These are phyloP conservation scores for Achlya flavicornis DNA, from an alignment of 2,888 invertebrate species.

Conservation along the genomic window DNA sequence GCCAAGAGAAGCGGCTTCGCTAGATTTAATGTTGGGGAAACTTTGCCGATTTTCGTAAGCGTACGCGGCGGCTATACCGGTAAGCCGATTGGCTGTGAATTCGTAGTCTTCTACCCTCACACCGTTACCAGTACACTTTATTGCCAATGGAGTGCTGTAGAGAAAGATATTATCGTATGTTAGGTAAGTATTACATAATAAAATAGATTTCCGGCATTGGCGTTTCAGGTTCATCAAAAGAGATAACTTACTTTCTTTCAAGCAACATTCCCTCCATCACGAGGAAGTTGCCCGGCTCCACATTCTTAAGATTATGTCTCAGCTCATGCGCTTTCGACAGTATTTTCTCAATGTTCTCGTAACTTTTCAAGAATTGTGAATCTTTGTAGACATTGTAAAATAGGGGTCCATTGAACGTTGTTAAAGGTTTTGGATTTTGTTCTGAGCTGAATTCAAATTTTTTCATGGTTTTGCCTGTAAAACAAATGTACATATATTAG, in stretches of 20 bases:
- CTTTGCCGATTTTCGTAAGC: slow-evolving; percentile 50
- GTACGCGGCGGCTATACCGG: slow-evolving; percentile 54
- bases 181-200: too few species aligned
- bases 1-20: slow-evolving; percentile 50
- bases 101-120: slow-evolving; percentile 48
- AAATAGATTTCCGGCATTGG: too few species aligned
- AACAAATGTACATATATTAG: not conserved
- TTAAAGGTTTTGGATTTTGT: not conserved
- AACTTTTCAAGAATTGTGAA: slow-evolving; percentile 35
- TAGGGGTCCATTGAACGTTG: not conserved
- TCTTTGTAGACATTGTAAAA: slow-evolving; percentile 25
- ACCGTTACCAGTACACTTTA: slow-evolving; percentile 50
- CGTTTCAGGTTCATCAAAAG: too few species aligned
- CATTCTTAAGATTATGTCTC: slow-evolving; percentile 32
- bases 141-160: slow-evolving; percentile 52
- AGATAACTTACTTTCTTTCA: slow-evolving; percentile 35
- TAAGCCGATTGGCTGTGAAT: slow-evolving; percentile 59
- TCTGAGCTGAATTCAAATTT: slow-evolving; percentile 10
- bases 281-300: slow-evolving; percentile 27
- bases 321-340: slow-evolving; percentile 39
- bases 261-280: slow-evolving; percentile 32
- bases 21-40: slow-evolving; percentile 44
- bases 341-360: slow-evolving; percentile 38
- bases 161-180: not conserved
- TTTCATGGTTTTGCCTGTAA: slow-evolving; percentile 5